Evolutionary conservation across 2,888 invertebrate genomes (phyloP).

Genomic region (Phyto melanocephala): DNA sequence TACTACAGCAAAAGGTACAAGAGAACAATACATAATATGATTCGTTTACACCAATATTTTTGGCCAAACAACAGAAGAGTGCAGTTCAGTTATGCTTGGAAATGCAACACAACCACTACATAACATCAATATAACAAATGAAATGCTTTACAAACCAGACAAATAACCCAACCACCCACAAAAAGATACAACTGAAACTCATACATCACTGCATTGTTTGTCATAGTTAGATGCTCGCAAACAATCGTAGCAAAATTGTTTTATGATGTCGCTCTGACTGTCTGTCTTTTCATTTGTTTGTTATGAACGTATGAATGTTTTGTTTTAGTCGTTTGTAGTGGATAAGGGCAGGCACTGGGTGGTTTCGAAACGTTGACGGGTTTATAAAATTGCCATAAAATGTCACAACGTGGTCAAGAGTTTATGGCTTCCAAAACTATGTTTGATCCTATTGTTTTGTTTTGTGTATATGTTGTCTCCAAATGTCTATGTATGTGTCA

Average conservation of each 20-base stretch:
- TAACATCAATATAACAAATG: not conserved
- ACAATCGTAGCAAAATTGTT: slow-evolving; percentile 22
- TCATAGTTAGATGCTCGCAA: slow-evolving; percentile 1
- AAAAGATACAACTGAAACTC: slow-evolving; percentile 8
- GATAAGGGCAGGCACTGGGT: not conserved
- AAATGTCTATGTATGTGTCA: not conserved
- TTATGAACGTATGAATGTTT: not conserved
- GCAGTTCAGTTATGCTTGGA: not conserved
- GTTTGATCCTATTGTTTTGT: not conserved
- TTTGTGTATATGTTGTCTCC: not conserved
- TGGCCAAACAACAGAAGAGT: not conserved
- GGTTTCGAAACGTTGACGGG: not conserved
- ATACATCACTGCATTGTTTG: slow-evolving; percentile 50
- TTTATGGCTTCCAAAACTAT: slow-evolving; percentile 25
- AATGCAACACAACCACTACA: not conserved
- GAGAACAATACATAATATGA: not conserved
- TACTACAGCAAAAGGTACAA: not conserved
- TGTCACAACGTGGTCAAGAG: slow-evolving; percentile 38
- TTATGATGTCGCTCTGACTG: not conserved
- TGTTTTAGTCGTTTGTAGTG: not conserved
- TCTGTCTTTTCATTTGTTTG: not conserved
- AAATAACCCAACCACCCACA: not conserved
- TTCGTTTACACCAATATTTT: not conserved
- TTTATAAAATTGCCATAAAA: slow-evolving; percentile 36
- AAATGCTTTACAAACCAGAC: not conserved